A percentile compares a stretch with the other conserved stretches of the same genome.
These are phyloP conservation scores for Diadema setosum DNA, from an alignment of 35 echinoderm and acorn worm species.

Conservation along the genomic window DNA sequence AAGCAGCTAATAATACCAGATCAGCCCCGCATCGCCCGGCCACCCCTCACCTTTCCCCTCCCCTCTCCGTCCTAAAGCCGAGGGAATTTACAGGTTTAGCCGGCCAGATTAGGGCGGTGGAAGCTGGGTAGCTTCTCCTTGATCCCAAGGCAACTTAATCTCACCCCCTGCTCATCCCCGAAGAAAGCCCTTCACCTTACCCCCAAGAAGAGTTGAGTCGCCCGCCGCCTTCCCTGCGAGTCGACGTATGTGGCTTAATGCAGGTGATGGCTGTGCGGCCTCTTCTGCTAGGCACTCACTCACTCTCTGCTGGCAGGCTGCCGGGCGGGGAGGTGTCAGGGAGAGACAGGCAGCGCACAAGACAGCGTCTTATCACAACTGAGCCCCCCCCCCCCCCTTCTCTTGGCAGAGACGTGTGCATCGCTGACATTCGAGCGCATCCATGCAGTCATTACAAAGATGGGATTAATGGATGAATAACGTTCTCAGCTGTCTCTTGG, in stretches of 20 bases:
- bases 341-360: too few species aligned
- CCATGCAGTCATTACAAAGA: neutral
- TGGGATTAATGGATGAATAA: constrained; percentile 15
- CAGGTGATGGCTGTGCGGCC: too few species aligned
- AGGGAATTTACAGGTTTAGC: neutral
- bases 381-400: neutral
- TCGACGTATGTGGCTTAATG: too few species aligned
- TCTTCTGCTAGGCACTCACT: too few species aligned
- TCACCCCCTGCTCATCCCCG: neutral
- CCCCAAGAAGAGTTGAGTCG: neutral
- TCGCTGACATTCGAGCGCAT: neutral
- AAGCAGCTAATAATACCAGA: neutral
- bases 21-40: neutral
- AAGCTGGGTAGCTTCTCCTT: neutral
- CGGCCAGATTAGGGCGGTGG: neutral
- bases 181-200: neutral
- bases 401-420: neutral
- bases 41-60: neutral
- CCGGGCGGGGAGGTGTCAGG: too few species aligned
- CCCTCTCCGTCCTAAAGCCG: neutral
- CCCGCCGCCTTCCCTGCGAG: neutral
- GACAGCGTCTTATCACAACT: too few species aligned
- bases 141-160: constrained; percentile 9
- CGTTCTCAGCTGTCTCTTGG: constrained; percentile 3
- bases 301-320: too few species aligned